Evolutionary conservation across 1,140 invertebrate species (phyloP).

Genomic region (Drosophila simulans): DNA sequence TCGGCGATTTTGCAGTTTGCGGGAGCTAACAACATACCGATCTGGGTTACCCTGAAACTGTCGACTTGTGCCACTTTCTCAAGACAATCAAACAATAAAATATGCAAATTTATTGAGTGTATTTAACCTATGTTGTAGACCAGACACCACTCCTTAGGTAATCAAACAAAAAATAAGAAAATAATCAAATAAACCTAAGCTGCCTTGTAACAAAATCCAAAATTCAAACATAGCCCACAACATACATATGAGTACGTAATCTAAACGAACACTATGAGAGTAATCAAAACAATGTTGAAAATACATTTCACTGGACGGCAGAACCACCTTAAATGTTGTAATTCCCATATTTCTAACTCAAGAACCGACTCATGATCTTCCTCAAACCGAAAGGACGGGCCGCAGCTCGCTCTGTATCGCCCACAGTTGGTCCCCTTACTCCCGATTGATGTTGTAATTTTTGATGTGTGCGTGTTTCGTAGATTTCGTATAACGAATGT

Average conservation of each 20-base stretch:
- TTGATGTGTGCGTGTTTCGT: constrained; percentile 35
- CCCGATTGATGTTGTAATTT: constrained; percentile 54
- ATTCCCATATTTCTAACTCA: constrained; percentile 65
- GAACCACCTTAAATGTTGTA: constrained; percentile 85
- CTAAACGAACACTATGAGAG: constrained; percentile 48
- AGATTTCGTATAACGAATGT: constrained; percentile 44
- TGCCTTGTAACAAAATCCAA: constrained; percentile 77
- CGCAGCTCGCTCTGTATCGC: constrained; percentile 5
- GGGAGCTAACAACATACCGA: background rate
- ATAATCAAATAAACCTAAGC: constrained; percentile 62
- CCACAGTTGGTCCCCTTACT: constrained; percentile 14
- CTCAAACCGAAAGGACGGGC: background rate
- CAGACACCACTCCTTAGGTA: constrained; percentile 35
- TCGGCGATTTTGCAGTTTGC: constrained; percentile 11
- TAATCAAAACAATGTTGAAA: constrained; percentile 61
- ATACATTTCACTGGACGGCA: constrained; percentile 83
- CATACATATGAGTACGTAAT: constrained; percentile 36
- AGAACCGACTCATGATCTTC: constrained; percentile 25
- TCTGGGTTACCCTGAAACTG: constrained; percentile 19
- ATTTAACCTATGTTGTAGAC: constrained; percentile 46
- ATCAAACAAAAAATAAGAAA: constrained; percentile 16
- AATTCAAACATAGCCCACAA: constrained; percentile 64
- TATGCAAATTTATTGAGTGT: constrained; percentile 23
- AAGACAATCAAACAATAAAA: constrained; percentile 56
- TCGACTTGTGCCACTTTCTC: constrained; percentile 50